Evolutionary conservation across 2,113 vertebrate genomes (phyloP).

Genomic region (Maccullochella peelii): DNA sequence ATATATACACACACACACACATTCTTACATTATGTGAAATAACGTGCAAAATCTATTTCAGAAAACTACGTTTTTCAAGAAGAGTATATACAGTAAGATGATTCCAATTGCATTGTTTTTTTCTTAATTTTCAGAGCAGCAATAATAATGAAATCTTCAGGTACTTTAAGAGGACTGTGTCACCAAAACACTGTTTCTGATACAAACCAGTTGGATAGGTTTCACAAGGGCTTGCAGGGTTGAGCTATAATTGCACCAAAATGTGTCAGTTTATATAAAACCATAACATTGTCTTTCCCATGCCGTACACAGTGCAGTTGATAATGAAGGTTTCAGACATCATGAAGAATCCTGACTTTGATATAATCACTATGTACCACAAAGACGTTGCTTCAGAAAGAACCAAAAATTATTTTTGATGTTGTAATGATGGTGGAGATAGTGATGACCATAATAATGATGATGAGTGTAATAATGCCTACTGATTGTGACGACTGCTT

Average conservation of each 20-base stretch:
- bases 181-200: background rate
- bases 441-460: background rate
- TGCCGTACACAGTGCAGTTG: background rate
- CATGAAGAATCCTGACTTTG: background rate
- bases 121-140: constrained; percentile 5
- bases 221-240: background rate
- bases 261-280: background rate
- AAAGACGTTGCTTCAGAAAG: constrained; percentile 5
- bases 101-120: background rate
- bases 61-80: background rate
- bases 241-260: background rate
- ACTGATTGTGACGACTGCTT: constrained; percentile 28
- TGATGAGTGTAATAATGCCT: constrained; percentile 3
- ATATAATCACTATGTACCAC: background rate
- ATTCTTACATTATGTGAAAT: constrained; percentile 21
- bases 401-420: constrained; percentile 26
- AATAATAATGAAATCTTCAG: constrained; percentile 15
- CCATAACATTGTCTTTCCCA: background rate
- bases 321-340: constrained; percentile 1
- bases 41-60: constrained; percentile 2
- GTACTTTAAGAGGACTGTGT: background rate
- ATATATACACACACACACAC: too few relatives aligned
- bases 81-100: background rate
- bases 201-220: background rate
- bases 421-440: constrained; percentile 8